Percentiles rank a stretch among this genome's conserved stretches.
These are phyloP conservation scores for Myotis planiceps DNA, from an alignment of 2,797 vertebrate species.

Conservation along the genomic window DNA sequence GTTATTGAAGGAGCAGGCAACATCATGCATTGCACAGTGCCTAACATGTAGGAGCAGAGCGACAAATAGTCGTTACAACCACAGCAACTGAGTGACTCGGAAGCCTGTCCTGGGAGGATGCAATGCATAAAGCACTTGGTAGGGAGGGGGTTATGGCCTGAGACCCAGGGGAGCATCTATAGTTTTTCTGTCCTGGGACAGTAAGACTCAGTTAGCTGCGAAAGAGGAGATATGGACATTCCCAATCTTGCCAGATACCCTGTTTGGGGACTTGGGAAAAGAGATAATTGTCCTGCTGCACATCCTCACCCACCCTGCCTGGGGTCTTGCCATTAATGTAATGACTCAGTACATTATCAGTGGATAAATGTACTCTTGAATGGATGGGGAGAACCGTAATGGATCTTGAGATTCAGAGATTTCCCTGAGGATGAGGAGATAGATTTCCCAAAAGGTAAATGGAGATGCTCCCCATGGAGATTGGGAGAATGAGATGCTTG, in stretches of 20 bases:
- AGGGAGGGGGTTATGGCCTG: background rate
- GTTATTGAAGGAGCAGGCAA: background rate
- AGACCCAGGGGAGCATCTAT: background rate
- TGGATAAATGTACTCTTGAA: background rate
- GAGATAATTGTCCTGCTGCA: too few relatives aligned
- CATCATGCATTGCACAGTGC: background rate
- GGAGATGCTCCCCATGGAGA: background rate
- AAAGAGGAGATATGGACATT: background rate
- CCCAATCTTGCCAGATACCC: background rate
- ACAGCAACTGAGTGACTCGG: background rate
- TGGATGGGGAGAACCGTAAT: background rate
- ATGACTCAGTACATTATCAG: background rate
- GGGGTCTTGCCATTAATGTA: background rate
- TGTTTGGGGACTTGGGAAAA: background rate
- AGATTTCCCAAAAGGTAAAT: conserved; percentile 17
- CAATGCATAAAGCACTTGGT: background rate
- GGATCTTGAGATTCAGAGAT: background rate
- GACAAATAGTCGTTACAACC: background rate
- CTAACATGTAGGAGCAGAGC: background rate
- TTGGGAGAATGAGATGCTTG: background rate
- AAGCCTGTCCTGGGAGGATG: background rate
- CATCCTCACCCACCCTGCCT: background rate
- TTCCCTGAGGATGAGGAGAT: background rate
- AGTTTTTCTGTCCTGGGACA: background rate
- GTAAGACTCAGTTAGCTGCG: background rate